Evolutionary conservation across 2,113 vertebrate genomes (phyloP).

Genomic region (Galeopterus variegatus): DNA sequence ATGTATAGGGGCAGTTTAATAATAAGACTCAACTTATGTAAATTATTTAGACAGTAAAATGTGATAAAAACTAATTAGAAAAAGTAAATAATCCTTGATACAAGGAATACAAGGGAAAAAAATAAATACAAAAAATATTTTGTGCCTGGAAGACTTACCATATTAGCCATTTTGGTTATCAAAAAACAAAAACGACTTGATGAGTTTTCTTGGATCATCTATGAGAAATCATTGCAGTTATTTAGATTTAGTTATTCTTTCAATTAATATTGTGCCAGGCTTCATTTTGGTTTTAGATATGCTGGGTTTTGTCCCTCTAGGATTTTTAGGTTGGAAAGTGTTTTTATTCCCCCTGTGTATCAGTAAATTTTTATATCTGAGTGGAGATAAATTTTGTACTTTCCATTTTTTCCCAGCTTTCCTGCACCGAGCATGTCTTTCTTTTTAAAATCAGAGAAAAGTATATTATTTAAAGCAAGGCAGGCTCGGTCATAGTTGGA

Average conservation of each 20-base stretch:
- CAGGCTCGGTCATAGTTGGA: background rate
- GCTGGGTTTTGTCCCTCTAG: background rate
- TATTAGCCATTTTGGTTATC: background rate
- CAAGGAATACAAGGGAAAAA: background rate
- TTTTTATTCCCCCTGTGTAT: background rate
- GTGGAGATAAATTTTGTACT: background rate
- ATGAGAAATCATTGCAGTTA: background rate
- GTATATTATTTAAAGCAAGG: background rate
- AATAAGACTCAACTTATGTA: background rate
- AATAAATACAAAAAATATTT: background rate
- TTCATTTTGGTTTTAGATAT: background rate
- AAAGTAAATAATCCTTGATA: background rate
- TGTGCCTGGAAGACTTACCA: background rate
- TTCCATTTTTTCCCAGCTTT: background rate
- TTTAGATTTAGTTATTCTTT: background rate
- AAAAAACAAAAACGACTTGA: slow-evolving; percentile 26
- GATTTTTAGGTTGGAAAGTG: background rate
- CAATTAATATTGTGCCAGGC: background rate
- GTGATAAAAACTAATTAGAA: slow-evolving; percentile 9
- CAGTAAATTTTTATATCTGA: background rate
- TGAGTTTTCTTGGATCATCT: slow-evolving; percentile 16
- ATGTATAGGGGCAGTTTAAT: background rate
- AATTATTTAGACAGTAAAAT: background rate
- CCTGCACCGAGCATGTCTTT: background rate
- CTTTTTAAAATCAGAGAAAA: background rate